Conservation (phyloP, 2,113 vertebrate species). For the Fulica atra region DNA sequence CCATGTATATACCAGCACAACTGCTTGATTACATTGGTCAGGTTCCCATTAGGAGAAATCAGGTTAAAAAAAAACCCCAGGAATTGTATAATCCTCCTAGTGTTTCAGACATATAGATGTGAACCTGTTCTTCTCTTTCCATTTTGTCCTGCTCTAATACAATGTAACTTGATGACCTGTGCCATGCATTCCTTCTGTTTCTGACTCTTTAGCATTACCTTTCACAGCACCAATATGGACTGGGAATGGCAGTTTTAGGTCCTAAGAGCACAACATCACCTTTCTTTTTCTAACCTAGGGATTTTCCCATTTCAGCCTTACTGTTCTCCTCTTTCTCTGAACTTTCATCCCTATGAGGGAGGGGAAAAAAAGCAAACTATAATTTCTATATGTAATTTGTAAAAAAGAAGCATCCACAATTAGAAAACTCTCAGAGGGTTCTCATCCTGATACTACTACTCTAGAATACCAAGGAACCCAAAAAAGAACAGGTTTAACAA, state of each 20-base stretch:
- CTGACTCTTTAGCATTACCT: not conserved
- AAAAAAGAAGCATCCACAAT: not conserved
- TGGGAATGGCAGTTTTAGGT: not conserved
- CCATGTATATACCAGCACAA: not conserved
- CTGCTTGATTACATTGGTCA: not conserved
- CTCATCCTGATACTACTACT: not conserved
- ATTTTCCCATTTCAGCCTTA: not conserved
- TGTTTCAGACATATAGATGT: not conserved
- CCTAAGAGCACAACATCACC: not conserved
- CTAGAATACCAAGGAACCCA: not conserved
- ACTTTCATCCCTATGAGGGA: not conserved
- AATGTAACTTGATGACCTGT: not conserved
- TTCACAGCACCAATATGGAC: not conserved
- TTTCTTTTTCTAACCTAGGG: not conserved
- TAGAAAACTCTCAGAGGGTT: not conserved
- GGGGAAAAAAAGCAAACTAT: not conserved
- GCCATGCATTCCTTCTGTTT: not conserved
- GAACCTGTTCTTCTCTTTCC: not conserved
- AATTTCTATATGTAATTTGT: not conserved
- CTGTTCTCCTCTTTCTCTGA: not conserved
- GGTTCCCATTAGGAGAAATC: not conserved
- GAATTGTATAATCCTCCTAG: not conserved
- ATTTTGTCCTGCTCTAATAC: not conserved
- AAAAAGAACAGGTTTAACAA: slow-evolving; percentile 15
- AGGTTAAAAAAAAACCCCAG: not conserved